Percentiles rank a stretch among this genome's conserved stretches.
Evolutionary conservation across 2,797 vertebrate species (phyloP).

Genomic region (Rhinoraja longicauda): DNA sequence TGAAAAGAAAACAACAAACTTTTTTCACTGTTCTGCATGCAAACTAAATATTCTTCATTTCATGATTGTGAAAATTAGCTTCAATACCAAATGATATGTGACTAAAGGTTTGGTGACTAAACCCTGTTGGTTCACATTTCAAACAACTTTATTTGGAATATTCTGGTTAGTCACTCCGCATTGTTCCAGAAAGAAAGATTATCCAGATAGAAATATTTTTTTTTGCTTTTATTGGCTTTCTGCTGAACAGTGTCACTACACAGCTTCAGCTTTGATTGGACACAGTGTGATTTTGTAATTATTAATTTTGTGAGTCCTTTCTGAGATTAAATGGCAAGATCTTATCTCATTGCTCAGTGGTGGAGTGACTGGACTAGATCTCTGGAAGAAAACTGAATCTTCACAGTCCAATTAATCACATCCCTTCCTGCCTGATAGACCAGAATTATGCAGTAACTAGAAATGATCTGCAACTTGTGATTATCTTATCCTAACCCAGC

Average conservation of each 20-base stretch:
- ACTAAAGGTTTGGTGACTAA: background rate
- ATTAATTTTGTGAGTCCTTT: background rate
- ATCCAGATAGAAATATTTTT: background rate
- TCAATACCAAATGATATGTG: background rate
- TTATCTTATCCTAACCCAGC: background rate
- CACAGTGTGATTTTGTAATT: background rate
- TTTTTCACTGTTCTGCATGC: background rate
- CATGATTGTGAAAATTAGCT: background rate
- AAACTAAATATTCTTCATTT: background rate
- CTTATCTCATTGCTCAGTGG: background rate
- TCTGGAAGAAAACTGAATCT: background rate
- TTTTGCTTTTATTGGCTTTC: background rate
- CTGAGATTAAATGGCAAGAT: background rate
- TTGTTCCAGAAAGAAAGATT: background rate
- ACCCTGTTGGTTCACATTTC: background rate
- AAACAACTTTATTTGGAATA: background rate
- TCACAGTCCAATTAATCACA: background rate
- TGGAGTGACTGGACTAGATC: background rate
- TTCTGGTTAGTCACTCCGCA: background rate
- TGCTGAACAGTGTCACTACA: background rate
- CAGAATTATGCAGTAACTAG: background rate
- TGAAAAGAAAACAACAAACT: background rate
- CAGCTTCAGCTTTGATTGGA: background rate
- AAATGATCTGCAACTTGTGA: background rate
- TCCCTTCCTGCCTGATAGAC: background rate